phyloP scores from a whole-genome alignment of 2,113 vertebrate species.

The Cercopithecus mona region DNA sequence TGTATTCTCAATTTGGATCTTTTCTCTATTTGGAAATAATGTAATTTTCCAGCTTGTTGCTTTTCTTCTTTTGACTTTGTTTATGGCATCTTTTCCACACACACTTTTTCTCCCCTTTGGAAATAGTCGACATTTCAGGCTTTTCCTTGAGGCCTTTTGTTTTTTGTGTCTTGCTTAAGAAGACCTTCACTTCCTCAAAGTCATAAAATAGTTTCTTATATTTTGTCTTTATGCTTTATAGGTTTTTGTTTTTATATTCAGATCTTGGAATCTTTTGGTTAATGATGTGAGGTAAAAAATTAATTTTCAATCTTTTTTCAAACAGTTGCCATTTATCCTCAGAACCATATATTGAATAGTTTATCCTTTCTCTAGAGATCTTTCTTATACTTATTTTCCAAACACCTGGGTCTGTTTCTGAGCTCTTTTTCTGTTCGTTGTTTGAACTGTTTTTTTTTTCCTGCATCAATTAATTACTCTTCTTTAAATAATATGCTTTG shows the following conservation, averaged over 20 bases:
- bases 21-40: slow-evolving; percentile 17
- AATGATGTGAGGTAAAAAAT: neutral
- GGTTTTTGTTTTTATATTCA: slow-evolving; percentile 3
- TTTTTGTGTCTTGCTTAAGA: slow-evolving; percentile 4
- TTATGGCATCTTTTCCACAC: neutral
- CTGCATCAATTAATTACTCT: neutral
- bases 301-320: neutral
- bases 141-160: neutral
- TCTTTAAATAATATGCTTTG: neutral
- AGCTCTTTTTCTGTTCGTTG: neutral
- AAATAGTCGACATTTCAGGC: neutral
- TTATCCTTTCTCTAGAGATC: neutral
- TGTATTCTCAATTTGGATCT: neutral
- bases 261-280: neutral
- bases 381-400: neutral
- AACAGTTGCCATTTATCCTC: neutral
- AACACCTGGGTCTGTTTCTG: neutral
- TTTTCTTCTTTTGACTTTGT: slow-evolving; percentile 36
- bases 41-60: slow-evolving; percentile 31
- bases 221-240: neutral
- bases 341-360: neutral
- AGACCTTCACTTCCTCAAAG: neutral
- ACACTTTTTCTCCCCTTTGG: neutral
- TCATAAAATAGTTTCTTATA: neutral
- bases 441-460: neutral